Conservation (phyloP, 1,140 invertebrate genomes). For the Anoplolepis gracilipes region DNA sequence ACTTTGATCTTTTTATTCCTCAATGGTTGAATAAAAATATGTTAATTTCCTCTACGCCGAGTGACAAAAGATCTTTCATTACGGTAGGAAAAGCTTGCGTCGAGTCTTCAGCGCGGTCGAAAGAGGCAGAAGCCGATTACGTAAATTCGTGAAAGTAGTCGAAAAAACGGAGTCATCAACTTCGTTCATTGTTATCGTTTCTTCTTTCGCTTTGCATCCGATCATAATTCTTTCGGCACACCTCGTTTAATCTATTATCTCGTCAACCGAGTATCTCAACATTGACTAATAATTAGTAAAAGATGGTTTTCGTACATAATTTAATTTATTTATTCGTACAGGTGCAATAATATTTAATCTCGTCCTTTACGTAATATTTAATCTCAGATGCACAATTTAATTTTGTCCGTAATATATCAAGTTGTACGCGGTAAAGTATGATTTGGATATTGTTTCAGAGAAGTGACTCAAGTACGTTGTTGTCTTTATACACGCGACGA, state of each 20-base stretch:
- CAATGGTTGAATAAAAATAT: constrained; percentile 41
- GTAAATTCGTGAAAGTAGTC: constrained; percentile 53
- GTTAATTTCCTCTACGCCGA: constrained; percentile 24
- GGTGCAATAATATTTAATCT: no score
- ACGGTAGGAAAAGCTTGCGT: constrained; percentile 21
- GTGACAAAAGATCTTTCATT: constrained; percentile 49
- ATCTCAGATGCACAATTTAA: background rate
- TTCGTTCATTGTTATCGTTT: constrained; percentile 52
- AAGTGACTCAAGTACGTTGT: background rate
- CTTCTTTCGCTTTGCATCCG: constrained; percentile 30
- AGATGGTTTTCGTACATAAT: no score
- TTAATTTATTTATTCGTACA: no score
- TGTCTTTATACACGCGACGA: background rate
- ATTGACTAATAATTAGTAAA: background rate
- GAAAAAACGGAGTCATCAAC: constrained; percentile 52
- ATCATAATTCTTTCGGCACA: constrained; percentile 43
- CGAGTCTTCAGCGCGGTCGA: background rate
- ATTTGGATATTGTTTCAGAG: background rate
- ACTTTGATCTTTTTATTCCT: constrained; percentile 33
- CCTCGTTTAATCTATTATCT: constrained; percentile 54
- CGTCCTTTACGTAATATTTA: background rate
- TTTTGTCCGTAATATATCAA: background rate
- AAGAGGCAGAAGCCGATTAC: constrained; percentile 60
- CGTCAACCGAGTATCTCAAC: background rate
- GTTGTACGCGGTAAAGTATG: background rate